A percentile compares a stretch with the other conserved stretches of the same genome.
These are phyloP conservation scores for Bombylius major DNA, from an alignment of 2,888 invertebrate genomes.

Conservation along the genomic window DNA sequence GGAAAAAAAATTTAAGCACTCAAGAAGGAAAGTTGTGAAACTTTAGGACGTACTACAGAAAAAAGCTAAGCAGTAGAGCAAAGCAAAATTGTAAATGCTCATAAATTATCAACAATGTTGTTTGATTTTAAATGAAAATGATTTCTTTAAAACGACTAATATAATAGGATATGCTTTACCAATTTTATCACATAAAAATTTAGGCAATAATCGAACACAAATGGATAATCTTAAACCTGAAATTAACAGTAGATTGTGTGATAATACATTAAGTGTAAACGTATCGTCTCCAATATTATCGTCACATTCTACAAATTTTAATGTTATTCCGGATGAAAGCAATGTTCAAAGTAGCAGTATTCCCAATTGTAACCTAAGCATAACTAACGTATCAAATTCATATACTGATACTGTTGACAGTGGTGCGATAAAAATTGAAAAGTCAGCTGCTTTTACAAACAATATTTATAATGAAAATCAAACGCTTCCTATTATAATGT, in stretches of 20 bases:
- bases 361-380: neutral
- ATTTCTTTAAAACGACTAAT: conserved; percentile 7
- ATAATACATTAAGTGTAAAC: neutral
- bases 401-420: neutral
- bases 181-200: conserved; percentile 1
- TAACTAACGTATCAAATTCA: neutral
- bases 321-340: neutral
- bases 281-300: neutral
- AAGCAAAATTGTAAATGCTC: conserved; percentile 26
- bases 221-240: conserved; percentile 5
- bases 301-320: neutral
- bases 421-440: neutral
- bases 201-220: conserved; percentile 2
- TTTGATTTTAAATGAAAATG: conserved; percentile 7
- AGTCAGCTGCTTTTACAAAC: neutral
- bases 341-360: neutral
- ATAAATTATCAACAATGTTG: conserved; percentile 18
- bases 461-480: conserved; percentile 5
- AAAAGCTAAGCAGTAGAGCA: conserved; percentile 28
- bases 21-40: conserved; percentile 35
- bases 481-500: conserved; percentile 10
- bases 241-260: neutral
- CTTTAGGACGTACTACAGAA: conserved; percentile 35
- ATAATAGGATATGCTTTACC: conserved; percentile 1
- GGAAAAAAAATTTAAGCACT: conserved; percentile 18